Conservation (phyloP, 2,113 vertebrate genomes). For the Petroica traversi region DNA sequence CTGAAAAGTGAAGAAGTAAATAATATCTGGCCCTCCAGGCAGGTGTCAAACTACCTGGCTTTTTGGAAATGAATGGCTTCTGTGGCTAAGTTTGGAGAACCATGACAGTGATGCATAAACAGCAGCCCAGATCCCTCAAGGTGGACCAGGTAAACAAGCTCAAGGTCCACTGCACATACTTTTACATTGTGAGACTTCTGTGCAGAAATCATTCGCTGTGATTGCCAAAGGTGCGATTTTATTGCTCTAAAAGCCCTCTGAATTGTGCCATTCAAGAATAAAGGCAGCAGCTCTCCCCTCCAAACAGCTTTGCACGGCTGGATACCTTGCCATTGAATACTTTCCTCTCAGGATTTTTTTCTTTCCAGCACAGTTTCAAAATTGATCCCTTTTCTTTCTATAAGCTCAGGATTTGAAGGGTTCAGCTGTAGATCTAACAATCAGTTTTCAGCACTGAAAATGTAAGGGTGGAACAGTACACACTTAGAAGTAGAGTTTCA, state of each 20-base stretch:
- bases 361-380: slow-evolving; percentile 41
- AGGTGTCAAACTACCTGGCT: not conserved
- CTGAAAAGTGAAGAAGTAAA: not conserved
- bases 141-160: slow-evolving; percentile 29
- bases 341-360: not conserved
- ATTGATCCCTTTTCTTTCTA: slow-evolving; percentile 56
- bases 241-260: slow-evolving; percentile 60
- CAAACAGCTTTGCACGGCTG: slow-evolving; percentile 54
- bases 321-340: slow-evolving; percentile 48
- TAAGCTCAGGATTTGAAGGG: slow-evolving; percentile 37
- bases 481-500: slow-evolving; percentile 15
- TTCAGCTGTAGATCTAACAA: slow-evolving; percentile 43
- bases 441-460: slow-evolving; percentile 52
- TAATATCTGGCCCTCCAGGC: not conserved
- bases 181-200: not conserved
- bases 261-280: slow-evolving; percentile 63
- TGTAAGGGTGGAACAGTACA: slow-evolving; percentile 31
- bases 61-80: not conserved
- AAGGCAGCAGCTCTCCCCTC: slow-evolving; percentile 27
- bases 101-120: not conserved
- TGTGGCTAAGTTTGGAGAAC: not conserved
- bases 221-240: slow-evolving; percentile 62
- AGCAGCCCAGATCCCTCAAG: slow-evolving; percentile 15
- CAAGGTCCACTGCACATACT: not conserved
- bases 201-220: slow-evolving; percentile 22